A percentile compares a stretch with the other conserved stretches of the same genome.
Conservation (phyloP, 30 jellyfish, hydroid and myxozoan genomes). For the Rhopilema esculentum region DNA sequence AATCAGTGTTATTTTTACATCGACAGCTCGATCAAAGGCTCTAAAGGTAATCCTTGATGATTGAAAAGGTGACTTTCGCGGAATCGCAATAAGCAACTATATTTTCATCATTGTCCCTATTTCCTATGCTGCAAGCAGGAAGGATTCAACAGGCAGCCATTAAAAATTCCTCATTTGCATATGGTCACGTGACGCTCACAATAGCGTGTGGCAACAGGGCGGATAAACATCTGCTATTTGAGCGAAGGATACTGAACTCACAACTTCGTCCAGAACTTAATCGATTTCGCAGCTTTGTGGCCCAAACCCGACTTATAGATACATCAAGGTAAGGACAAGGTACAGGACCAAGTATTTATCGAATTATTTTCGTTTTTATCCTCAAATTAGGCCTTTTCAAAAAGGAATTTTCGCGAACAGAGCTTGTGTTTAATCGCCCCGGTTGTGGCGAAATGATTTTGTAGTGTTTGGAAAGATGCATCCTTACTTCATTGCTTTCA, state of each 20-base stretch:
- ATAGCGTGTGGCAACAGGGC: slow-evolving; percentile 87
- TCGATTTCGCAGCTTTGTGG: neutral
- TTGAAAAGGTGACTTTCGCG: too few relatives aligned
- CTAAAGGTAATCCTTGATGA: too few relatives aligned
- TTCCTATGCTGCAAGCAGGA: too few relatives aligned
- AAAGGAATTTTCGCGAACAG: neutral
- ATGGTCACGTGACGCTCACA: slow-evolving; percentile 67
- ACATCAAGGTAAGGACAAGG: slow-evolving; percentile 35
- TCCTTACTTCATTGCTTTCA: too few relatives aligned
- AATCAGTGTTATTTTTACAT: too few relatives aligned
- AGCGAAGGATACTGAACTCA: slow-evolving; percentile 21
- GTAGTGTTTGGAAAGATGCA: neutral
- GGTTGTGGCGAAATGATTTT: neutral
- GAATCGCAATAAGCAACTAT: too few relatives aligned
- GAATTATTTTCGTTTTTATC: neutral
- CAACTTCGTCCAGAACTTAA: slow-evolving; percentile 5
- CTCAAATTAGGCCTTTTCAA: slow-evolving; percentile 1
- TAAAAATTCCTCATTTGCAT: slow-evolving; percentile 53
- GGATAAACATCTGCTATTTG: slow-evolving; percentile 46
- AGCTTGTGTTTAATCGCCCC: neutral
- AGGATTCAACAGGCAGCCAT: slow-evolving; percentile 32
- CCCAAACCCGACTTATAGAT: neutral
- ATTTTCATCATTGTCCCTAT: too few relatives aligned
- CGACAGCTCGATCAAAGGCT: too few relatives aligned
- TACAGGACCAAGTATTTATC: neutral